Evolutionary conservation across 2,113 vertebrate species (phyloP), one percentile per base, ranked within the genome.

Genomic region (Rhombomys opimus): DNA sequence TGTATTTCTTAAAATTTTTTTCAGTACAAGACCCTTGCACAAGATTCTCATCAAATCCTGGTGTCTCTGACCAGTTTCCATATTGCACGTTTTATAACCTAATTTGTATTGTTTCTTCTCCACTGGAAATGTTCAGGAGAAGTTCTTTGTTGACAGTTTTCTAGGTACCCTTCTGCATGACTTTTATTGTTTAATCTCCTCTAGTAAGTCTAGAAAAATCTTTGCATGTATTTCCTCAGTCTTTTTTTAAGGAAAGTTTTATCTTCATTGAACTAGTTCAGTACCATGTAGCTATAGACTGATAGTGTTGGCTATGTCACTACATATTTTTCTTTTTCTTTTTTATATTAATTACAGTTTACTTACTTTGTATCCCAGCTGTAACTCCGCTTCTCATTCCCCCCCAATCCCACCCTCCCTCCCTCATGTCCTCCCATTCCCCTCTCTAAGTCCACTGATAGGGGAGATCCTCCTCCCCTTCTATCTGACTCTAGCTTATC

Each of bases 221-320:
- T 82, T 59, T 87, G 57, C 18, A 65, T 23, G 75, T 18, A n/a
- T 82, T 67, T 88, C 41, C 32, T 94, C 27, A 10, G 25, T 30
- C 18, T 61, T 92, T 32, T 46, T 57, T n/a, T 88, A 8, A 32
- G 38, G 27, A 18, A 5, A 41, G 20, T 65, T 20, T 89, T 30
- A 2, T 23, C 72, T 46, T 80, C 67, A 38, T n/a, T 89, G 52
- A 65, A 70, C 50, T 92, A 50, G 84, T 30, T 87, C 67, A 92
- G 4, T 52, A 52, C 0, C 25, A 25, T 3, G 9, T 75, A 72
- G 7, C 78, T 38, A 32, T 78, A 35, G 46, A 20, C 0, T 88
- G 7, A 65, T 17, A 15, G 22, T 70, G 13, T 61, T 81, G 22
- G 8, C 72, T 22, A 17, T 46, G 81, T 93, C 20, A 23, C 30